phyloP scores from a whole-genome alignment of 2,797 vertebrate genomes.

The Bradypus variegatus region DNA sequence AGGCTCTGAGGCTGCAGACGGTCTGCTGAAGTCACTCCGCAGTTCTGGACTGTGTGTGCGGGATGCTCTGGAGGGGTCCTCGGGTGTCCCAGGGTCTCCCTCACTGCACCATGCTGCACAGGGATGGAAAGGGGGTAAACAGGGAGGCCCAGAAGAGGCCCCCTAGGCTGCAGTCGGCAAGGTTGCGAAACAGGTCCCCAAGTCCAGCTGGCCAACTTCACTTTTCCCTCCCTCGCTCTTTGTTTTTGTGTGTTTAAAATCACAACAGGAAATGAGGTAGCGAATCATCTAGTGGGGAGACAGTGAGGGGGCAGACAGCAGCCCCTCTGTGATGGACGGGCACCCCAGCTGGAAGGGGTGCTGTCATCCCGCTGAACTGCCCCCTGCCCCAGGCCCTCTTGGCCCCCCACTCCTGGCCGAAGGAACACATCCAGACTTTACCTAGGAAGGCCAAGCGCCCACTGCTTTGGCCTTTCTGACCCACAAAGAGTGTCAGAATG shows the following conservation, averaged over 20 bases:
- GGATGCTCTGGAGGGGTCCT: neutral
- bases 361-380: neutral
- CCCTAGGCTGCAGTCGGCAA: slow-evolving; percentile 1
- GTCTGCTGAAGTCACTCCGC: neutral
- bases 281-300: slow-evolving; percentile 29
- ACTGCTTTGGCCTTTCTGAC: neutral
- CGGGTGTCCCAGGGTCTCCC: no score
- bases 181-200: slow-evolving; percentile 55
- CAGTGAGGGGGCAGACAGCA: neutral
- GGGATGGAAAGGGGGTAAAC: neutral
- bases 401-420: neutral
- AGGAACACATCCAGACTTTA: neutral
- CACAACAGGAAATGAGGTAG: slow-evolving; percentile 55
- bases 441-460: neutral
- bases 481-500: neutral
- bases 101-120: neutral
- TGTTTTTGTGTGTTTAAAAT: slow-evolving; percentile 43
- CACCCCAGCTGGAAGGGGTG: neutral
- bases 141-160: neutral
- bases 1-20: neutral
- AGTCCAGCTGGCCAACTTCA: slow-evolving; percentile 58
- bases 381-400: neutral
- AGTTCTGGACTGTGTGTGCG: neutral
- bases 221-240: slow-evolving; percentile 23
- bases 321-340: neutral